These are phyloP conservation scores for Protosalanx chinensis DNA, from an alignment of 2,797 vertebrate genomes.

Conservation along the genomic window DNA sequence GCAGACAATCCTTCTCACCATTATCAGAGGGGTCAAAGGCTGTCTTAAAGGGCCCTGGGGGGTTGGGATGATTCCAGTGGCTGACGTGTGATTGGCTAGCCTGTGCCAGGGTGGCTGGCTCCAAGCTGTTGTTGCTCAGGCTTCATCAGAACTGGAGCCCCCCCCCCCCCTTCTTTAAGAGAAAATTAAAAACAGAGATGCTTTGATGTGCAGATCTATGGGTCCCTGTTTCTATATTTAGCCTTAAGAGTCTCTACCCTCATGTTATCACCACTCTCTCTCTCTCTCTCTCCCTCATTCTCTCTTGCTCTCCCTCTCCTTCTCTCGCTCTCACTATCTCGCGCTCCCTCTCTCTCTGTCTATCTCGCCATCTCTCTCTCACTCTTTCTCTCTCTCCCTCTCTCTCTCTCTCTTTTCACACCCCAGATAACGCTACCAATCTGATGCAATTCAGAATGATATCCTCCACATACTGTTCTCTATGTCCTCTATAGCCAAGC, in stretches of 20 bases:
- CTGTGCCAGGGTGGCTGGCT: conserved; percentile 35
- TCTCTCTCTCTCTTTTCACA: not conserved
- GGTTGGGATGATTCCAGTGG: conserved; percentile 29
- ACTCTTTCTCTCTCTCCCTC: not conserved
- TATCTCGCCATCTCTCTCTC: not conserved
- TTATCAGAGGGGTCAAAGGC: not conserved
- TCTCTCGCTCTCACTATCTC: not conserved
- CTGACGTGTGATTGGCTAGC: conserved; percentile 8
- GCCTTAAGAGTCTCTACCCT: conserved; percentile 12
- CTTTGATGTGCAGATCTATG: conserved; percentile 53
- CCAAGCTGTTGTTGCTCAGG: conserved; percentile 37
- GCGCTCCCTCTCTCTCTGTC: conserved; percentile 20
- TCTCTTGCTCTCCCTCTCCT: not conserved
- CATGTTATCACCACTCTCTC: not conserved
- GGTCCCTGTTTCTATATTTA: conserved; percentile 48
- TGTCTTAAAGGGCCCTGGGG: conserved; percentile 24
- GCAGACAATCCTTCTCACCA: not conserved
- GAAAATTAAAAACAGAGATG: conserved; percentile 29
- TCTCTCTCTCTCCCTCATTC: not conserved
- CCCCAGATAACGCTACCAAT: not conserved
- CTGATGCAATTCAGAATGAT: not conserved
- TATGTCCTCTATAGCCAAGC: not conserved
- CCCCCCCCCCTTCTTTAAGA: conserved; percentile 36
- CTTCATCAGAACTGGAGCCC: conserved; percentile 40
- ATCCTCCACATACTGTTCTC: too few species aligned